Evolutionary conservation across 1,140 invertebrate genomes (phyloP), one percentile per base, ranked within the genome.

Genomic region (Eriocheir sinensis): DNA sequence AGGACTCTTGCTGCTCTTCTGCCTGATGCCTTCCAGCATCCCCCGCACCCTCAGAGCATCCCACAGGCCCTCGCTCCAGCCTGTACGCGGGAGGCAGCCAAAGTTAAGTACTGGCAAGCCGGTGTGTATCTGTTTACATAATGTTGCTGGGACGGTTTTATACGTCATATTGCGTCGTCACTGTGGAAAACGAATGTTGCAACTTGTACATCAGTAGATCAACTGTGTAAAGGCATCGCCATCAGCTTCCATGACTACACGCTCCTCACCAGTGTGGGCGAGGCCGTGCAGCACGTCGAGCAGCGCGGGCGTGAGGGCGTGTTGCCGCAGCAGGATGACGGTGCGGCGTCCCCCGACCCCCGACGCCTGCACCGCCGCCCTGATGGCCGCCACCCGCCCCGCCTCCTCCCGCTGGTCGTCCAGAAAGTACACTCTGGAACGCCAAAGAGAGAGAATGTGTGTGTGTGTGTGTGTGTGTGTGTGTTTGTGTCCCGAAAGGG

Each of bases 21-120:
- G 80, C 32, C 93, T 32, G 72, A 94, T 91, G 9, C 41, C 89
- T 30, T 94, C 93, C 34, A 94, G 81, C 89, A 94, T 48, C 0
- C 93, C 93, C 34, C 93, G 79, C 48, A 91, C 34, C 89, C 89
- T 94, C 8, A 94, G 34, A 6, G 72, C 27, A 21, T 44, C 81
- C 93, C 89, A 86, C n/a, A 94, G 79, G 4, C 89, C 90, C 17
- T 94, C 89, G 44, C 93, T 94, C 93, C 93, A 94, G 0, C 93
- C 93, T 94, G 79, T 15, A 21, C 27, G n/a, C 0, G n/a, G 0
- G 27, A 72, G 21, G 27, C 21, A n/a, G 21, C 2, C 17, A 27
- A 72, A 72, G n/a, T n/a, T n/a, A n/a, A n/a, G 27, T 27, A 1
- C 27, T 48, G 44, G 27, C 0, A 88, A 36, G 21, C n/a, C n/a